A percentile compares a stretch with the other conserved stretches of the same genome.
These are phyloP conservation scores for Gila robusta DNA, from an alignment of 2,797 vertebrate species.

Conservation along the genomic window DNA sequence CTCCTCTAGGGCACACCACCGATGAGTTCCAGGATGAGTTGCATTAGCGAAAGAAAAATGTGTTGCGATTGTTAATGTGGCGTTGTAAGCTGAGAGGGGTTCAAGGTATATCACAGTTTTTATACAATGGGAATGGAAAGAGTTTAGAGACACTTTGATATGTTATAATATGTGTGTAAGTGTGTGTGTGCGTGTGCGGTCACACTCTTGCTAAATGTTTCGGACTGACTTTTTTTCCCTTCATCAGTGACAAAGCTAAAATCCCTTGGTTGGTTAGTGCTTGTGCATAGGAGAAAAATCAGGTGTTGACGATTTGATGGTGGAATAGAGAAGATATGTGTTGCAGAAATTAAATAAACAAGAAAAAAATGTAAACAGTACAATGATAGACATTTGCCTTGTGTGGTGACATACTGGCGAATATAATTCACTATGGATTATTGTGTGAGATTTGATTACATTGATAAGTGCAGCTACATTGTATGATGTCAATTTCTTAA, in stretches of 20 bases:
- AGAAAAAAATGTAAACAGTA: neutral
- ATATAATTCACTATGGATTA: constrained; percentile 59
- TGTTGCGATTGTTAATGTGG: constrained; percentile 3
- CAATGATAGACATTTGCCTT: constrained; percentile 17
- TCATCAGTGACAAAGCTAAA: constrained; percentile 50
- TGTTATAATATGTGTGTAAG: constrained; percentile 15
- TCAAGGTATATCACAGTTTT: constrained; percentile 34
- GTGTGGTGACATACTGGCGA: constrained; percentile 54
- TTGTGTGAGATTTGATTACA: constrained; percentile 72
- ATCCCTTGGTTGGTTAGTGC: constrained; percentile 57
- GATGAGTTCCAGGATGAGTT: constrained; percentile 54
- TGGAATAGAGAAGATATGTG: constrained; percentile 70
- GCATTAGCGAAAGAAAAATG: constrained; percentile 22
- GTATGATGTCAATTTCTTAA: constrained; percentile 64
- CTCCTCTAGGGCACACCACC: constrained; percentile 61
- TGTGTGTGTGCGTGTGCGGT: constrained; percentile 16
- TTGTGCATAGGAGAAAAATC: constrained; percentile 73
- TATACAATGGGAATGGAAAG: constrained; percentile 25
- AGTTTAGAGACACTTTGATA: constrained; percentile 44
- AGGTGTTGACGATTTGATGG: constrained; percentile 60
- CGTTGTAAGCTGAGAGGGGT: constrained; percentile 16
- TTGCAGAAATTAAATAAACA: constrained; percentile 67
- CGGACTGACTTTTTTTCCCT: constrained; percentile 7
- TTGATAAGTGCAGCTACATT: constrained; percentile 75
- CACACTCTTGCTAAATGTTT: constrained; percentile 25